phyloP scores from a whole-genome alignment of 1,140 invertebrate species.

The Panagrolaimus sp. region DNA sequence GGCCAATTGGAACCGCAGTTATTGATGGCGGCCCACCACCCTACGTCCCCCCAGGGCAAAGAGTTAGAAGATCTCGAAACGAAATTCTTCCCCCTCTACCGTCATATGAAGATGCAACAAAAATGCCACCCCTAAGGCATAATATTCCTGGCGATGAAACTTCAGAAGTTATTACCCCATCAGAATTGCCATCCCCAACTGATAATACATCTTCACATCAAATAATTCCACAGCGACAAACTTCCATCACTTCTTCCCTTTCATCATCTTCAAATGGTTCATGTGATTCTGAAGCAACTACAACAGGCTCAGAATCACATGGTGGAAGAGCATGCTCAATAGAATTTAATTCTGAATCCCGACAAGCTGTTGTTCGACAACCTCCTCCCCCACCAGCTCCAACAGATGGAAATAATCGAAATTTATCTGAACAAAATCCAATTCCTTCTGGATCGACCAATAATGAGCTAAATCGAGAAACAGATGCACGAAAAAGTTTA shows the following conservation, averaged over 20 bases:
- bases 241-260: background rate
- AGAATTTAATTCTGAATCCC: background rate
- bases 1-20: slow-evolving; percentile 3
- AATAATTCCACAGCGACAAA: background rate
- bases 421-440: no score
- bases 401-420: no score
- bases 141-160: background rate
- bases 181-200: background rate
- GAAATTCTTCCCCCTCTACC: slow-evolving; percentile 54
- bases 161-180: background rate
- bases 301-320: background rate
- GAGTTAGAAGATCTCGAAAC: slow-evolving; percentile 30
- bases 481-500: no score
- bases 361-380: background rate
- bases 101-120: slow-evolving; percentile 57
- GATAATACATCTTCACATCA: background rate
- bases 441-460: no score
- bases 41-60: slow-evolving; percentile 34
- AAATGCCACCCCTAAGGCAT: slow-evolving; percentile 31
- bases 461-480: no score
- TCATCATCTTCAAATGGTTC: background rate
- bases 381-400: no score
- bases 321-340: background rate
- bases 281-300: background rate
- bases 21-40: slow-evolving; percentile 51